Conservation (phyloP, 2,113 vertebrate species). For the Chaetodon auriga region DNA sequence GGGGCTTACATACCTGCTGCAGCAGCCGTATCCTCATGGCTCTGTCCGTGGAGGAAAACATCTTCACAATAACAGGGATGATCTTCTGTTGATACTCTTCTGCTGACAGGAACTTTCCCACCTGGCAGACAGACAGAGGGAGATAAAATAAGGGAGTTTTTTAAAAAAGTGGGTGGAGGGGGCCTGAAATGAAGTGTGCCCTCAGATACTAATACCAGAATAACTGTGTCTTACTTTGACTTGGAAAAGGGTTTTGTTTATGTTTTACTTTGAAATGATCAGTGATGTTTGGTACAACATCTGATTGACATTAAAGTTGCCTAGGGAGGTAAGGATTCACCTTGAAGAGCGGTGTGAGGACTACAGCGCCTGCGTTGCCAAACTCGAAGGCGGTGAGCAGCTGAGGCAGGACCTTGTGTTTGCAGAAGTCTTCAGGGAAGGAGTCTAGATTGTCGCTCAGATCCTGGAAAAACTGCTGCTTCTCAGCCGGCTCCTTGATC, state of each 20-base stretch:
- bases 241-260: constrained; percentile 1
- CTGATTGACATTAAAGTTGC: neutral
- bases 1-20: constrained; percentile 86
- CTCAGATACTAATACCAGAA: neutral
- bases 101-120: constrained; percentile 90
- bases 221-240: no score
- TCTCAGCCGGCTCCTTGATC: constrained; percentile 93
- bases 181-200: no score
- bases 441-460: constrained; percentile 91
- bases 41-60: constrained; percentile 95
- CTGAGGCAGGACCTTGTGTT: constrained; percentile 93
- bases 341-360: constrained; percentile 94
- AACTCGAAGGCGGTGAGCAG: constrained; percentile 93
- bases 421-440: constrained; percentile 93
- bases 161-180: neutral
- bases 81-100: constrained; percentile 95
- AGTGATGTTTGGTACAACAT: neutral
- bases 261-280: neutral
- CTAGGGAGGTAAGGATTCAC: constrained; percentile 64
- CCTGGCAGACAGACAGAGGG: constrained; percentile 75
- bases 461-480: constrained; percentile 93
- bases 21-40: constrained; percentile 94
- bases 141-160: neutral
- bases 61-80: constrained; percentile 93
- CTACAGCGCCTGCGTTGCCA: constrained; percentile 89